Evolutionary conservation across 2,797 vertebrate genomes (phyloP).

Genomic region (Xiphorhynchus erythropygius): DNA sequence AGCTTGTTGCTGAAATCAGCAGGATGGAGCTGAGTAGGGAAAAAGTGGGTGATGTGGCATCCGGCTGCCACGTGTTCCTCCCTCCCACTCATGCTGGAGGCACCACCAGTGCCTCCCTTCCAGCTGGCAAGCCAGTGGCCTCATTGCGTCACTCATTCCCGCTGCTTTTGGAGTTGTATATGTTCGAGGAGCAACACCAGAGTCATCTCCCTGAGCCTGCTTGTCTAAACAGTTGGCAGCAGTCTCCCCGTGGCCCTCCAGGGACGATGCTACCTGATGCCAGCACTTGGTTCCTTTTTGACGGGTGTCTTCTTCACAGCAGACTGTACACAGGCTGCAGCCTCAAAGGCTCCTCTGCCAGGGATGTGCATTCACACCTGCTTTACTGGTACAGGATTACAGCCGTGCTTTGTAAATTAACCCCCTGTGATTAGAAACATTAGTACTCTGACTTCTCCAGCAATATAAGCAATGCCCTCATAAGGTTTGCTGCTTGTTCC

Average conservation of each 20-base stretch:
- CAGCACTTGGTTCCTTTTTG: rapidly evolving
- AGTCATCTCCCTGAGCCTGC: neutral
- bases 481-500: neutral
- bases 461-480: neutral
- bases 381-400: neutral
- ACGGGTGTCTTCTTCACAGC: rapidly evolving
- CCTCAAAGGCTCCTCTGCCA: neutral
- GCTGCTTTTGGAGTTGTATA: neutral
- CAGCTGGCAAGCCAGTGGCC: neutral
- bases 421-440: neutral
- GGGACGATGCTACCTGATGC: neutral
- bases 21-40: neutral
- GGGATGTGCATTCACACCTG: neutral
- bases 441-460: neutral
- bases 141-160: neutral
- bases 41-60: neutral
- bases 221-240: neutral
- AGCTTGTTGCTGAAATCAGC: neutral
- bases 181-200: neutral
- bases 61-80: neutral
- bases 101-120: neutral
- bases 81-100: neutral
- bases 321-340: neutral
- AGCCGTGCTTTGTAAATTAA: neutral
- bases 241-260: neutral